Evolutionary conservation across 2,888 invertebrate species (phyloP).

Genomic region (Pristionchus entomophagus): DNA sequence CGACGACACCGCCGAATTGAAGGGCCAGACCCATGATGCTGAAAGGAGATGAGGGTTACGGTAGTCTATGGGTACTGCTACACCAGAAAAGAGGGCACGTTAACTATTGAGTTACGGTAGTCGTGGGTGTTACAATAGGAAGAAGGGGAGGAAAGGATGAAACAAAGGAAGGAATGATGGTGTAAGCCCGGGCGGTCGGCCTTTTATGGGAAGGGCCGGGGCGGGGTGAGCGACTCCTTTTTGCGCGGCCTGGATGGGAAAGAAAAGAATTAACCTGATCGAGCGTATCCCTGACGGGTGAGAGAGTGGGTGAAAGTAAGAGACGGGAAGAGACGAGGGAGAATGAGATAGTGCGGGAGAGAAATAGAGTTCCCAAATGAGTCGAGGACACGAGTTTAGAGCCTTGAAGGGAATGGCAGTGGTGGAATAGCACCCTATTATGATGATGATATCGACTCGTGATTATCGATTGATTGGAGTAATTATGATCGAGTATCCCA

Average conservation of each 20-base stretch:
- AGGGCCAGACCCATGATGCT: slow-evolving; percentile 31
- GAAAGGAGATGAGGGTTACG: background rate
- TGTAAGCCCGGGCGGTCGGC: background rate
- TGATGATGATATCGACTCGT: background rate
- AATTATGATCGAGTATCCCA: background rate
- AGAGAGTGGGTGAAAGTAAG: slow-evolving; percentile 4
- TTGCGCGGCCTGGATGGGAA: slow-evolving; percentile 18
- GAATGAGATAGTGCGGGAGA: background rate
- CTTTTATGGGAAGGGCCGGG: background rate
- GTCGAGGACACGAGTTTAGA: background rate
- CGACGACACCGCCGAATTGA: slow-evolving; percentile 39
- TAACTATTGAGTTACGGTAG: background rate
- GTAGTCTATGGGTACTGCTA: background rate
- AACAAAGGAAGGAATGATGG: slow-evolving; percentile 18
- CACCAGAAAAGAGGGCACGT: background rate
- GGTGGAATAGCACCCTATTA: background rate
- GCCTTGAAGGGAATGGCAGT: background rate
- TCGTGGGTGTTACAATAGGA: background rate
- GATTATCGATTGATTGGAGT: background rate
- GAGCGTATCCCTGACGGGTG: slow-evolving; percentile 17
- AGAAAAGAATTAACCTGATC: slow-evolving; percentile 34
- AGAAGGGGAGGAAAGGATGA: slow-evolving; percentile 1
- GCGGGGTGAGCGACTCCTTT: slow-evolving; percentile 29
- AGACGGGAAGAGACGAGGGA: background rate
- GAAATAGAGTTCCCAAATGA: background rate